Evolutionary conservation across 1,140 invertebrate genomes (phyloP), one percentile per base, ranked within the genome.

Genomic region (Onthophagus taurus): DNA sequence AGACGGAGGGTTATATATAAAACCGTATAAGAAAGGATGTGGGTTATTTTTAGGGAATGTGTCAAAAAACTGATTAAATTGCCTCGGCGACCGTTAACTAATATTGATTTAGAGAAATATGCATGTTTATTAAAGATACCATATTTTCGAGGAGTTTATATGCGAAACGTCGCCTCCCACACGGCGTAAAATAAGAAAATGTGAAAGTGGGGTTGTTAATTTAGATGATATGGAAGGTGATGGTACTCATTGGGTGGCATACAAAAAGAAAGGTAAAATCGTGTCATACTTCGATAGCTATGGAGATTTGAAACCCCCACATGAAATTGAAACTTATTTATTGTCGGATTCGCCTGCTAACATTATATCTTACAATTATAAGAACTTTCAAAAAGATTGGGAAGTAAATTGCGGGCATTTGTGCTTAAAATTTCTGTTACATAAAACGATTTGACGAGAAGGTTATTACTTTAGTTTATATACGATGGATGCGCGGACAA

Each of bases 321-420:
- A 6, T n/a, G 51, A 59, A 18, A 11, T 61, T 4, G 21, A 55
- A n/a, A 34, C 48, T 8, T 63, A 61, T 53, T 33, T 59, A 9
- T 13, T 8, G 24, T 8, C 7, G 11, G 26, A 36, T 9, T 17
- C 21, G 14, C 26, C 12, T 20, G 6, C n/a, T n/a, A n/a, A 42
- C 11, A 44, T 41, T 38, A 42, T 8, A 41, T 44, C 43, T 46
- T 46, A 46, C 26, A 46, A 46, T 29, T 45, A 41, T 29, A 20
- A 21, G 7, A 24, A 13, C 4, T 6, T 14, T 5, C 42, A 44
- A 24, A 21, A 20, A 4, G 23, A 42, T 21, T 42, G 43, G 24
- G 6, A n/a, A n/a, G n/a, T n/a, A n/a, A 46, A 44, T 20, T 46
- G 44, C 18, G 44, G 44, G 4, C 44, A 46, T 43, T 23, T 46